Evolutionary conservation across 2,888 invertebrate species (phyloP).

Genomic region (Drosophila fulvimacula): DNA sequence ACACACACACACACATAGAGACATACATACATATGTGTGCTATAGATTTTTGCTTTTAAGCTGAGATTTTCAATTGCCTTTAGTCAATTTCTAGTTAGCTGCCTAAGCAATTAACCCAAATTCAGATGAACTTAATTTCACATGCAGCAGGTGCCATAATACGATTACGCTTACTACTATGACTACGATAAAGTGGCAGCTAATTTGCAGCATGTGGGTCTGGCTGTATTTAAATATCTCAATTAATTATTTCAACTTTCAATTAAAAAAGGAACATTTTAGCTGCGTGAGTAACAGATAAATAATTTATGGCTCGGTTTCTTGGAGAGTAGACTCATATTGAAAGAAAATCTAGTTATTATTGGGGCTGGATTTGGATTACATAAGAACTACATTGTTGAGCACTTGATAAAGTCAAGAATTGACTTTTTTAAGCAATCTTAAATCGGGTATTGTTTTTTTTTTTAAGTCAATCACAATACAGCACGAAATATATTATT

Average conservation of each 20-base stretch:
- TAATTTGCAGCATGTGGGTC: not conserved
- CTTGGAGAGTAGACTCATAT: too few relatives aligned
- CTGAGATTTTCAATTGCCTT: conserved; percentile 47
- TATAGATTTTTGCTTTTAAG: conserved; percentile 20
- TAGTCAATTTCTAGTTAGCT: conserved; percentile 33
- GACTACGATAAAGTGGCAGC: conserved; percentile 1
- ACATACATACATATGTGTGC: conserved; percentile 4
- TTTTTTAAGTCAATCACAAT: too few relatives aligned
- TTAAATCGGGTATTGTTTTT: too few relatives aligned
- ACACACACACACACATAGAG: not conserved
- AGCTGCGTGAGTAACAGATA: too few relatives aligned
- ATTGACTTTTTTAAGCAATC: too few relatives aligned
- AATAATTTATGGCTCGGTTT: too few relatives aligned
- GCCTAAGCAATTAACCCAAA: conserved; percentile 67
- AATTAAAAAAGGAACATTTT: not conserved
- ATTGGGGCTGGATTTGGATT: too few relatives aligned
- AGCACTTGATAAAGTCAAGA: too few relatives aligned
- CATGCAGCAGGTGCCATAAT: conserved; percentile 44
- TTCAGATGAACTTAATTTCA: conserved; percentile 47
- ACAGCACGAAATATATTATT: too few relatives aligned
- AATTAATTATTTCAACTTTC: not conserved
- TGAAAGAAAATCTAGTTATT: too few relatives aligned
- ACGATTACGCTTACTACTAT: too few relatives aligned
- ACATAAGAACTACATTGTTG: too few relatives aligned
- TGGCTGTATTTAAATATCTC: not conserved